These are phyloP conservation scores for Drepanosiphum platanoidis DNA, from an alignment of 2,888 invertebrate species.

Conservation along the genomic window DNA sequence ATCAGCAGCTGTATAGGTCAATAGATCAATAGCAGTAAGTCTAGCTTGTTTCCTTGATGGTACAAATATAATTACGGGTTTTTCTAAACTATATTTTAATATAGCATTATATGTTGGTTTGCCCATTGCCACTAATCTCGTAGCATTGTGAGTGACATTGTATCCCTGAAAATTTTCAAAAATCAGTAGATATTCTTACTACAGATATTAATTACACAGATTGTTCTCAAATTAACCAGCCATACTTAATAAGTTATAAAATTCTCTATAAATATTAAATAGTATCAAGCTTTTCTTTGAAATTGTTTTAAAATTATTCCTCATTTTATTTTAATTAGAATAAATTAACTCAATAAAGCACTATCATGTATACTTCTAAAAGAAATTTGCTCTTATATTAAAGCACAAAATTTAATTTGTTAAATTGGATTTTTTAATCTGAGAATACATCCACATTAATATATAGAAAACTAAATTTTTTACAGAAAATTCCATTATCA, in stretches of 20 bases:
- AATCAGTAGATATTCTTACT: background rate
- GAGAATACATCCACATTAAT: background rate
- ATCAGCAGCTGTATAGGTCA: conserved; percentile 93
- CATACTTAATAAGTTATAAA: background rate
- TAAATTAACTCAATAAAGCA: background rate
- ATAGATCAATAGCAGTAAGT: conserved; percentile 93
- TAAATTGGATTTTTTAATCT: background rate
- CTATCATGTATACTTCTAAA: background rate
- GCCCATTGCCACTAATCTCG: conserved; percentile 95
- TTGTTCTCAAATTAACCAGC: background rate
- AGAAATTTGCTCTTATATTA: background rate
- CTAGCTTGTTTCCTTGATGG: conserved; percentile 90
- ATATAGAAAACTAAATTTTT: background rate
- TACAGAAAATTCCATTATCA: background rate
- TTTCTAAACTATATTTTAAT: conserved; percentile 81
- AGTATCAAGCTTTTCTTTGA: no score
- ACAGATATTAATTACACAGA: background rate
- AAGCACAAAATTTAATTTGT: background rate
- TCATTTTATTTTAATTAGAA: background rate
- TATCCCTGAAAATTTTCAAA: conserved; percentile 76
- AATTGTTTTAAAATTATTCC: background rate
- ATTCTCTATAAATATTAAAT: background rate
- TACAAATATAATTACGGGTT: conserved; percentile 90
- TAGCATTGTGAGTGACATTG: conserved; percentile 97
- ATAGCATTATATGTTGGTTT: conserved; percentile 97